A percentile compares a stretch with the other conserved stretches of the same genome.
phyloP scores from a whole-genome alignment of 35 echinoderm and acorn worm species.

The Patiria miniata region DNA sequence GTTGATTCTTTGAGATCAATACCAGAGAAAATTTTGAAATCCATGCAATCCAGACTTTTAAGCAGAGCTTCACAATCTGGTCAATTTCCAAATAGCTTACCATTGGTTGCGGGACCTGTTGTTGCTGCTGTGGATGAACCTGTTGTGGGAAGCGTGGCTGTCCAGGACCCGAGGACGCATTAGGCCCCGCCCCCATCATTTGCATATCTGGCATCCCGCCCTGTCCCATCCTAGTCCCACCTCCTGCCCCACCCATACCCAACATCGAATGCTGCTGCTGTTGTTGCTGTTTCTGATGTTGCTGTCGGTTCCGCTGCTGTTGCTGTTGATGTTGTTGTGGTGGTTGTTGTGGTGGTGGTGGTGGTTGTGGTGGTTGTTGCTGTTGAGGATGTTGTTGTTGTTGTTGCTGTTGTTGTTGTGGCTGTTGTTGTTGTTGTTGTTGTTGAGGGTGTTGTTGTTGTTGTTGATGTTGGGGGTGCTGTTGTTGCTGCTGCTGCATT shows the following conservation, averaged over 20 bases:
- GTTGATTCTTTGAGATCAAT: no score
- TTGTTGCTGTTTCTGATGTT: constrained; percentile 38
- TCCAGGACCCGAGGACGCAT: background rate
- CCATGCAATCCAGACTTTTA: no score
- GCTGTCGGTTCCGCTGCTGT: background rate
- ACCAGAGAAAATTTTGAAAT: no score
- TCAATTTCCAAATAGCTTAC: background rate
- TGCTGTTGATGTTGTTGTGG: background rate
- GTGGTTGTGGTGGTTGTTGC: background rate
- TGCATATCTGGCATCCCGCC: background rate
- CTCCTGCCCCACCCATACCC: constrained; percentile 35
- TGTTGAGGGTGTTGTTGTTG: background rate
- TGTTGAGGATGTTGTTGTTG: constrained; percentile 39
- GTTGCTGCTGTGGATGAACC: constrained; percentile 30
- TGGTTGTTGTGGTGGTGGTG: background rate
- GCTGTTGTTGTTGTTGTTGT: background rate
- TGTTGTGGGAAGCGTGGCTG: constrained; percentile 32
- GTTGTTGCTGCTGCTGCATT: constrained; percentile 20
- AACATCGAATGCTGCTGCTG: constrained; percentile 45
- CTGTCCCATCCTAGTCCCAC: constrained; percentile 3
- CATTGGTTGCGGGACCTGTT: constrained; percentile 33
- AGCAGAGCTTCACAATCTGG: background rate
- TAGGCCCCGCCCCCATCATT: background rate
- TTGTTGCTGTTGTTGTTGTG: constrained; percentile 37
- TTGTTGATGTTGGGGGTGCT: background rate